Conservation (phyloP, 2,888 invertebrate species). For the Lamellibrachia satsuma region DNA sequence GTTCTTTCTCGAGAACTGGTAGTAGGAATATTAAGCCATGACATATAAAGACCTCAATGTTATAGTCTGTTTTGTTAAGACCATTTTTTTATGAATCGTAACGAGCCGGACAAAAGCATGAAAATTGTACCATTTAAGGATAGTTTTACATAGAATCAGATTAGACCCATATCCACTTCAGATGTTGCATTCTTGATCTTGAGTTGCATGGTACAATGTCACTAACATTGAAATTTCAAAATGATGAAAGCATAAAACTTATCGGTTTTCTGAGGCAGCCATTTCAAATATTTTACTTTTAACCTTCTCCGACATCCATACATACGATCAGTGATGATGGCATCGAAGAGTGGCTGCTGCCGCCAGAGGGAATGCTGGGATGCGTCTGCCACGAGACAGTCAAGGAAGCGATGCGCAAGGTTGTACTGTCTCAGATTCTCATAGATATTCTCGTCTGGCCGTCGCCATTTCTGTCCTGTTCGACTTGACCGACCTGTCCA, state of each 20-base stretch:
- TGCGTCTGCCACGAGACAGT: conserved; percentile 91
- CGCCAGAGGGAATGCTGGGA: conserved; percentile 84
- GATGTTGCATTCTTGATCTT: too few species aligned
- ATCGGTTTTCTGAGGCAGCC: too few species aligned
- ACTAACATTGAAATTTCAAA: too few species aligned
- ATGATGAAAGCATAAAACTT: too few species aligned
- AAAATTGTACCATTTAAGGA: too few species aligned
- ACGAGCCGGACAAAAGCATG: too few species aligned
- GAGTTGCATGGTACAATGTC: too few species aligned
- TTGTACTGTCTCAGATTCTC: conserved; percentile 91
- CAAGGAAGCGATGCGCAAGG: conserved; percentile 79
- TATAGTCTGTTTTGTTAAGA: too few species aligned
- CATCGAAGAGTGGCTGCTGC: conserved; percentile 79
- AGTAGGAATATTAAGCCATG: not conserved
- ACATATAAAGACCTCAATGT: not conserved
- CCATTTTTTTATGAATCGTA: too few species aligned
- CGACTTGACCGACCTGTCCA: conserved; percentile 66
- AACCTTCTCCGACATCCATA: conserved; percentile 23
- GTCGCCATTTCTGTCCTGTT: conserved; percentile 68
- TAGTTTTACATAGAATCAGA: too few species aligned
- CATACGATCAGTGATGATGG: conserved; percentile 89
- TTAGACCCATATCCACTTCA: too few species aligned
- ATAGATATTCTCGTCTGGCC: conserved; percentile 82
- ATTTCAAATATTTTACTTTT: too few species aligned
- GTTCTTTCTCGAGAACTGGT: not conserved